Evolutionary conservation across 2,888 invertebrate genomes (phyloP).

Genomic region (Ophraella communa): DNA sequence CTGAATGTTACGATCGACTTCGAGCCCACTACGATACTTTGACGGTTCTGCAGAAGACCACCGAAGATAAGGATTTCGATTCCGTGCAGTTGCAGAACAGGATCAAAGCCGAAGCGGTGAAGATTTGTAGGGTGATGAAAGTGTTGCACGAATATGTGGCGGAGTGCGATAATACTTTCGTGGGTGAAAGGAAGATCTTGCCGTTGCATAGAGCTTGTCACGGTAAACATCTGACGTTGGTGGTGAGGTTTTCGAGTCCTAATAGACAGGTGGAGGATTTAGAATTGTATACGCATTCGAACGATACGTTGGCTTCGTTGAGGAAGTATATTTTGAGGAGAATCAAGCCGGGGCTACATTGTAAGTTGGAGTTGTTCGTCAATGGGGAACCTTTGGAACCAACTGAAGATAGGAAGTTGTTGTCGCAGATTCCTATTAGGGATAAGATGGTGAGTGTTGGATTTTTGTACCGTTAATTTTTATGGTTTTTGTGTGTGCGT

Average conservation of each 20-base stretch:
- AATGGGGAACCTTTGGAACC: constrained; percentile 89
- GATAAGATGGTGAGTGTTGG: constrained; percentile 80
- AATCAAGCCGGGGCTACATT: constrained; percentile 69
- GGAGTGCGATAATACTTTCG: constrained; percentile 90
- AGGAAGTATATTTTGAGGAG: constrained; percentile 78
- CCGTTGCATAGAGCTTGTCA: constrained; percentile 89
- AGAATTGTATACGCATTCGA: constrained; percentile 91
- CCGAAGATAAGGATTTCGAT: constrained; percentile 60
- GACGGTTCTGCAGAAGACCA: constrained; percentile 65
- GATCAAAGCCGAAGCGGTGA: constrained; percentile 73
- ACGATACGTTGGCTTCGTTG: constrained; percentile 89
- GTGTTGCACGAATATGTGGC: constrained; percentile 94
- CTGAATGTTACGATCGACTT: constrained; percentile 89
- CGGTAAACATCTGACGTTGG: constrained; percentile 86
- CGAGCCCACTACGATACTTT: constrained; percentile 87
- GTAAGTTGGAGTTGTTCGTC: constrained; percentile 89
- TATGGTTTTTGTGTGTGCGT: neutral
- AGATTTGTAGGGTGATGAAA: constrained; percentile 92
- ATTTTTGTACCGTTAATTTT: too few relatives aligned
- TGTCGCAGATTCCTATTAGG: constrained; percentile 83
- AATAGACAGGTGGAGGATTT: constrained; percentile 90
- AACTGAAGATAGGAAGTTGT: constrained; percentile 84
- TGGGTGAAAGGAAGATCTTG: constrained; percentile 86
- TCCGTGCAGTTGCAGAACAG: constrained; percentile 60
- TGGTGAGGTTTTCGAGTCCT: constrained; percentile 81